Percentiles rank a stretch among this genome's conserved stretches.
These are phyloP conservation scores for Vidua macroura DNA, from an alignment of 2,113 vertebrate species.

Conservation along the genomic window DNA sequence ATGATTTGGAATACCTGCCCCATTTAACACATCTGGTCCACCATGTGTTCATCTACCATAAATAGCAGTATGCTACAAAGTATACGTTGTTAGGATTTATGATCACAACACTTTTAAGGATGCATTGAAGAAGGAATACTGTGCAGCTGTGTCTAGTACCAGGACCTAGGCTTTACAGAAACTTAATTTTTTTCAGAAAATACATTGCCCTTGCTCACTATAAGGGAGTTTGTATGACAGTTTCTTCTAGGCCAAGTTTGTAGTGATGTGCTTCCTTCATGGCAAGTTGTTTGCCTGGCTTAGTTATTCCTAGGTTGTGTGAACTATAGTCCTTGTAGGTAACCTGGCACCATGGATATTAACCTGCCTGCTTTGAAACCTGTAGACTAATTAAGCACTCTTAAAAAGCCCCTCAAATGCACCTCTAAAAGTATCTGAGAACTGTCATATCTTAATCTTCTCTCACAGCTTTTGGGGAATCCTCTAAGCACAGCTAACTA, in stretches of 20 bases:
- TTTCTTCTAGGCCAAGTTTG: neutral
- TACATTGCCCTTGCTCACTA: neutral
- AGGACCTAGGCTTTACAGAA: neutral
- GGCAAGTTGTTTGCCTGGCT: neutral
- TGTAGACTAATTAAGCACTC: neutral
- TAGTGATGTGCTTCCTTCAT: neutral
- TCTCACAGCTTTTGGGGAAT: neutral
- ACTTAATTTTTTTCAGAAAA: neutral
- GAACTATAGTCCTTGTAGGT: neutral
- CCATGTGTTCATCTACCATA: accelerated
- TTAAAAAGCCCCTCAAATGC: neutral
- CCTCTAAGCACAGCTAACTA: neutral
- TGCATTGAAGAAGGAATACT: neutral
- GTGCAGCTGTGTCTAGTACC: neutral
- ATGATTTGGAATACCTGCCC: neutral
- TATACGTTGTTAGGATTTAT: accelerated
- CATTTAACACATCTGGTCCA: neutral
- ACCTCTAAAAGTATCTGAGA: neutral
- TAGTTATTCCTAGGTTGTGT: neutral
- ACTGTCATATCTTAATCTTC: neutral
- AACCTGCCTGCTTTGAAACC: neutral
- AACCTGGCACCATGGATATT: neutral
- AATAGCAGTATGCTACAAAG: neutral
- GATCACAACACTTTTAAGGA: neutral
- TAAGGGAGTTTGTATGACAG: neutral